A percentile compares a stretch with the other conserved stretches of the same genome.
phyloP scores from a whole-genome alignment of 2,888 invertebrate species.

The Mellilla xanthometata region DNA sequence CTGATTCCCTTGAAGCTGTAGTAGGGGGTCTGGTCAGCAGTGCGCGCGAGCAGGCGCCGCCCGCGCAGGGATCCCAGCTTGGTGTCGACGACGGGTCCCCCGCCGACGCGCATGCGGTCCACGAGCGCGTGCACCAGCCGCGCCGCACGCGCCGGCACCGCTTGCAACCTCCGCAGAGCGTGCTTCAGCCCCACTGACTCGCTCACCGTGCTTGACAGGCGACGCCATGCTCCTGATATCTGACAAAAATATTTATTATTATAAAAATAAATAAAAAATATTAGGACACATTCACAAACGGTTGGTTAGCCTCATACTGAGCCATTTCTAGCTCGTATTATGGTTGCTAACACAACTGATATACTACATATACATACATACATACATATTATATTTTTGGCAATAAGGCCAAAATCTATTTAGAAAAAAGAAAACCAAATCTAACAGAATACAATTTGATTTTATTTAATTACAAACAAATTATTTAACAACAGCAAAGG shows the following conservation, averaged over 20 bases:
- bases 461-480: no score
- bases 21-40: slow-evolving; percentile 63
- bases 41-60: slow-evolving; percentile 65
- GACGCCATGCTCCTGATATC: slow-evolving; percentile 77
- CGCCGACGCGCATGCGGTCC: slow-evolving; percentile 78
- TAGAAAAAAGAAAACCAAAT: no score
- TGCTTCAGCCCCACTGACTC: slow-evolving; percentile 76
- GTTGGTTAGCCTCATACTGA: no score
- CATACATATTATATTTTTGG: no score
- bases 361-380: no score
- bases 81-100: slow-evolving; percentile 69
- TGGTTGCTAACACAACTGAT: no score
- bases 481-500: no score
- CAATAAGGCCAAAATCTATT: no score
- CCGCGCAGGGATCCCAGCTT: slow-evolving; percentile 66
- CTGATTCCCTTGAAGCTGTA: slow-evolving; percentile 78
- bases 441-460: no score
- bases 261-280: no score
- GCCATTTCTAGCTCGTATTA: no score
- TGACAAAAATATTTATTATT: slow-evolving; percentile 33
- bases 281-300: no score
- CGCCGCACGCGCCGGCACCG: slow-evolving; percentile 74
- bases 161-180: slow-evolving; percentile 69
- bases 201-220: slow-evolving; percentile 72
- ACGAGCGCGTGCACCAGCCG: slow-evolving; percentile 74